Percentiles rank a stretch among this genome's conserved stretches.
phyloP scores from a whole-genome alignment of 1,140 invertebrate species.

The Leptoteleia sp. region DNA sequence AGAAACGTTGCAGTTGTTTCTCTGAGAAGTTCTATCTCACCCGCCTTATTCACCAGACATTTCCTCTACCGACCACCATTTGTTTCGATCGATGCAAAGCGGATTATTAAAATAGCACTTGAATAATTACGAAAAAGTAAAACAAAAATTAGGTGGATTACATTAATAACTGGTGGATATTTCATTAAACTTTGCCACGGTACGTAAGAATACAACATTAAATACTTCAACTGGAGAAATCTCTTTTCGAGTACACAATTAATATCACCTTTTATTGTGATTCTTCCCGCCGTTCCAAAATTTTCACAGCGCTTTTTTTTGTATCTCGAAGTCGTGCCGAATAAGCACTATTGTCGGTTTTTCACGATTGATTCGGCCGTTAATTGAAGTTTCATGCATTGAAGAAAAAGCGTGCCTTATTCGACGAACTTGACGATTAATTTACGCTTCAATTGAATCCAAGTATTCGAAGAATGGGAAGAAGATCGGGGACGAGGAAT shows the following conservation, averaged over 20 bases:
- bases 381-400: conserved; percentile 52
- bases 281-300: conserved; percentile 10
- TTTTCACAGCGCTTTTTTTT: conserved; percentile 4
- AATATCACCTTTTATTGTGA: conserved; percentile 33
- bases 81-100: too few relatives aligned
- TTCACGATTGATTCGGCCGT: conserved; percentile 39
- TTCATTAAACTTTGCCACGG: conserved; percentile 4
- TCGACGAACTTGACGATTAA: conserved; percentile 58
- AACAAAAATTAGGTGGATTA: too few relatives aligned
- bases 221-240: conserved; percentile 1
- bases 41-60: too few relatives aligned
- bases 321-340: conserved; percentile 9
- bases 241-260: conserved; percentile 3
- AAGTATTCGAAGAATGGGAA: conserved; percentile 33
- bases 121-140: too few relatives aligned
- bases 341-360: conserved; percentile 38
- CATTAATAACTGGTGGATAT: too few relatives aligned
- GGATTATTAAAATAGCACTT: too few relatives aligned
- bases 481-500: conserved; percentile 35
- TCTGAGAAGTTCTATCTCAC: too few relatives aligned
- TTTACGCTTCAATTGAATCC: conserved; percentile 59
- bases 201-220: conserved; percentile 8
- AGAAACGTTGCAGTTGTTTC: too few relatives aligned
- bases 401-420: conserved; percentile 43
- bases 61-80: too few relatives aligned